Evolutionary conservation across 2,888 invertebrate species (phyloP).

Genomic region (Malacosoma neustria): DNA sequence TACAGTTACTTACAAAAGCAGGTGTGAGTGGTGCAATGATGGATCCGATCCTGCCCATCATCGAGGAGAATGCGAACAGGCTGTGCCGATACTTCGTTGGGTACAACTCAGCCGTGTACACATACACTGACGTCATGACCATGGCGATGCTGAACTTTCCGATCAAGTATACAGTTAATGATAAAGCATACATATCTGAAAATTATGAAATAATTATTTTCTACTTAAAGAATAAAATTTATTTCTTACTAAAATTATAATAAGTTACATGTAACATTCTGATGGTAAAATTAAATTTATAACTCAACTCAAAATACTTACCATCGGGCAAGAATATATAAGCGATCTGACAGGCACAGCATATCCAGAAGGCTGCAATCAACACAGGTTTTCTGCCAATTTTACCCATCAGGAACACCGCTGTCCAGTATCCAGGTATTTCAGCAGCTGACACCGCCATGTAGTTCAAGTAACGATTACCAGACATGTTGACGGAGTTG

Average conservation of each 20-base stretch:
- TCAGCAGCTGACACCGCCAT: constrained; percentile 76
- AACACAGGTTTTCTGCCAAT: constrained; percentile 76
- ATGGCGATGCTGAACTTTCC: constrained; percentile 77
- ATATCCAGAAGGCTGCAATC: constrained; percentile 70
- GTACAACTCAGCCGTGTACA: constrained; percentile 79
- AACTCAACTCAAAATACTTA: no score
- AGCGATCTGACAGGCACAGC: constrained; percentile 71
- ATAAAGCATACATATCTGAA: constrained; percentile 22
- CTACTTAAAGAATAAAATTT: no score
- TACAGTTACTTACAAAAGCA: constrained; percentile 72
- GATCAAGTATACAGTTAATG: constrained; percentile 66
- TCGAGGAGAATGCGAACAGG: constrained; percentile 77
- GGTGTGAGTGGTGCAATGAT: constrained; percentile 80
- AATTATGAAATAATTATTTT: constrained; percentile 1
- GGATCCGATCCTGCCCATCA: constrained; percentile 79
- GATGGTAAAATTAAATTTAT: no score
- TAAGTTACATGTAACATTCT: no score
- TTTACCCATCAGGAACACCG: constrained; percentile 71
- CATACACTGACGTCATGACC: constrained; percentile 75
- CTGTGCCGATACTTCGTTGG: constrained; percentile 78
- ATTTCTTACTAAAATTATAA: no score
- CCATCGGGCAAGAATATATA: constrained; percentile 71
- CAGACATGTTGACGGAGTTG: constrained; percentile 76
- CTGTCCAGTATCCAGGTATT: constrained; percentile 78
- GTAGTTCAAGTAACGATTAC: constrained; percentile 78